Evolutionary conservation across 2,113 vertebrate species (phyloP), one percentile per base, ranked within the genome.

Genomic region (Opisthocomus hoazin): DNA sequence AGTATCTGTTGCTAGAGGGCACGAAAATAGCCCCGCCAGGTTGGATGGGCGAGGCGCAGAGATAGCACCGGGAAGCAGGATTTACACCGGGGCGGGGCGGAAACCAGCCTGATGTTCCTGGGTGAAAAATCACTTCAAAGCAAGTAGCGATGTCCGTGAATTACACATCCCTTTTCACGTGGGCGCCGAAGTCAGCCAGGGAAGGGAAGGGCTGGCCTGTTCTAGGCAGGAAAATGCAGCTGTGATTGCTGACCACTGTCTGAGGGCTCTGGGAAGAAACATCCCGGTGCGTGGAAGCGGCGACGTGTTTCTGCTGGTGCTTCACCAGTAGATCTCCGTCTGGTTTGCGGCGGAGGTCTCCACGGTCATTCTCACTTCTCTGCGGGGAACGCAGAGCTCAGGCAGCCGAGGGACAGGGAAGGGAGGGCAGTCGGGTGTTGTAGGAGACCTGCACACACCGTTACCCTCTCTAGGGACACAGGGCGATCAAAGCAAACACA

Each of bases 1-100:
- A 84, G 82, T 74, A 89, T 76, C 70, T 94, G 46, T 86, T 77
- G 75, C 94, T 84, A 48, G 58, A 94, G 85, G 93, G 85, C 66
- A 81, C 53, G 60, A 96, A 93, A 90, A 90, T n/a, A 60, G 45
- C 64, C 60, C 56, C 71, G 58, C 70, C 81, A 68, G 18, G 58
- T 85, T 88, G 51, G 50, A 74, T 85, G 50, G 45, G 41, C 1
- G 39, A 95, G 88, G 82, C 88, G 43, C 78, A 74, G 58, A 74
- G 41, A 56, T 6, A 63, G 41, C 79, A 69, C 36, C 37, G 74
- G 66, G 78, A 94, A 46, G 70, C 29, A 79, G 61, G 63, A 65
- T 48, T 85, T 81, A 43, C 12, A 43, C 46, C 2, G 17, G 56
- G 68, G 53, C 0, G 4, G 17, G 54, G 37, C 63, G 92, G 88